Conservation (phyloP, 1,140 invertebrate genomes). For the Colletes gigas region DNA sequence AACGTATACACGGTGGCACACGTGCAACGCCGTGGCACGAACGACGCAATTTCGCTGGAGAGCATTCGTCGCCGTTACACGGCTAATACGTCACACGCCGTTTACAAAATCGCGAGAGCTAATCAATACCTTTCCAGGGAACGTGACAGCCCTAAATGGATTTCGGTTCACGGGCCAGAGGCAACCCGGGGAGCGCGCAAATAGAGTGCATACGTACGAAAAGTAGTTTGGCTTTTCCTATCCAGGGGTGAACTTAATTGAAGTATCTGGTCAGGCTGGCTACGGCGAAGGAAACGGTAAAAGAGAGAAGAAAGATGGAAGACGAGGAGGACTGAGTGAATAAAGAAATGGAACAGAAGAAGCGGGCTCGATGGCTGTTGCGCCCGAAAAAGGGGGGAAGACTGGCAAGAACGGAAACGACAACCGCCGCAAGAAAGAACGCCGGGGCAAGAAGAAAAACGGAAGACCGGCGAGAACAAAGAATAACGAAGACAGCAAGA, state of each 20-base stretch:
- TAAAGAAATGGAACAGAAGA: not conserved
- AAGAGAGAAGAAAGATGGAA: not conserved
- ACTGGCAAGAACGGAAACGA: slow-evolving; percentile 1
- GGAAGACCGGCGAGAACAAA: slow-evolving; percentile 9
- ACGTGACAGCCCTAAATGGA: slow-evolving; percentile 21
- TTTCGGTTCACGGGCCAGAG: slow-evolving; percentile 12
- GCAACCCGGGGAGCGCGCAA: not conserved
- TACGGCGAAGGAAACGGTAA: not conserved
- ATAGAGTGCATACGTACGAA: slow-evolving; percentile 18
- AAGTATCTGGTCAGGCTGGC: slow-evolving; percentile 23
- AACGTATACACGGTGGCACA: no score
- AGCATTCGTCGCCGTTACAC: not conserved
- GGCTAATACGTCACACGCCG: not conserved
- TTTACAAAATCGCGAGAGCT: slow-evolving; percentile 4
- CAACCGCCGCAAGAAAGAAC: slow-evolving; percentile 19
- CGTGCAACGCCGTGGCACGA: no score
- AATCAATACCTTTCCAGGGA: not conserved
- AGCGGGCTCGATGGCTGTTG: not conserved
- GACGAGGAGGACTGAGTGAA: not conserved
- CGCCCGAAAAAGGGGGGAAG: not conserved
- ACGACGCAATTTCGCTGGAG: not conserved
- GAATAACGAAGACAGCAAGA: not conserved
- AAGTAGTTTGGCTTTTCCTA: slow-evolving; percentile 15
- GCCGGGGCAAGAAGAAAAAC: not conserved
- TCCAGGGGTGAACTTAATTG: slow-evolving; percentile 21